Evolutionary conservation across 2,888 invertebrate species (phyloP), one percentile per base, ranked within the genome.

Genomic region (Apotomis turbidana): DNA sequence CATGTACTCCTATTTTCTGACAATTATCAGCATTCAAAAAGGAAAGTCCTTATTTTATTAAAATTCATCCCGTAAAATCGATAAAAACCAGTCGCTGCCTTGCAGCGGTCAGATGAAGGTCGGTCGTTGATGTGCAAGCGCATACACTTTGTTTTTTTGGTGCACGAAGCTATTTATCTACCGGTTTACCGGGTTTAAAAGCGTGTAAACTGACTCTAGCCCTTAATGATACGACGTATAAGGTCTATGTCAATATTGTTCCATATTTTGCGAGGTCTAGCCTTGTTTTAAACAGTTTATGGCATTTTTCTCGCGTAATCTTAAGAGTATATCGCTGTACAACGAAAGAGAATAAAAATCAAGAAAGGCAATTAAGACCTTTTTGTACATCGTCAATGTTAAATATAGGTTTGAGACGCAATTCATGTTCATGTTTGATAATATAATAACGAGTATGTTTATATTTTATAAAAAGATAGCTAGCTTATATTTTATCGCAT

Each of bases 51-150:
- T 62, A 68, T 57, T 68, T 61, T 71, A 68, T 68, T 72, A 68
- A 72, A 72, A 68, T 72, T 63, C 63, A 63, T 51, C 58, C 58
- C 52, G 62, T 54, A 62, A 59, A 62, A 58, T 72, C 72, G 63
- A 72, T 72, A 72, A 72, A 64, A 72, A 68, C 68, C 71, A 51
- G 67, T 57, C 71, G 61, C 62, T 72, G 68, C 68, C 72, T 72
- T 72, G 72, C 72, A 72, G 70, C 69, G 72, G 71, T 75, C 74
- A 74, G 68, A 70, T 71, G 78, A 80, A 80, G 78, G 79, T 75
- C 78, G 77, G 77, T 74, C 77, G 76, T 76, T 76, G 77, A 74
- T 75, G 76, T 57, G 71, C 72, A 76, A 63, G 76, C 77, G 75
- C 77, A 76, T 74, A 68, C 74, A 49, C 49, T 77, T 70, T 54